phyloP scores from a whole-genome alignment of 2,797 vertebrate genomes.

The Lateolabrax maculatus region DNA sequence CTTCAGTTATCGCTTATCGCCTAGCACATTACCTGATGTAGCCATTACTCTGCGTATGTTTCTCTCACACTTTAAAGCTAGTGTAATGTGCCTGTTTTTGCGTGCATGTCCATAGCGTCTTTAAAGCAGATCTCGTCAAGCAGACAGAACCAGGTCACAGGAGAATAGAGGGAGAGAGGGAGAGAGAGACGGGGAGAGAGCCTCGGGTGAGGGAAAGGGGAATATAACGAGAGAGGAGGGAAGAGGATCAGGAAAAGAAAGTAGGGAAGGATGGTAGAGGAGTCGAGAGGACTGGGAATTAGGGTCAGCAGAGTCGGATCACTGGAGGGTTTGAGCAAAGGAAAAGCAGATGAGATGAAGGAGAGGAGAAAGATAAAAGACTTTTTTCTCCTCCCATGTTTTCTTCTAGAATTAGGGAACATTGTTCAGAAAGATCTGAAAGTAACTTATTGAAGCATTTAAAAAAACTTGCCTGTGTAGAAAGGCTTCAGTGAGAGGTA shows the following conservation, averaged over 20 bases:
- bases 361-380: conserved; percentile 1
- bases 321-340: conserved; percentile 1
- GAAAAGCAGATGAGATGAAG: conserved; percentile 17
- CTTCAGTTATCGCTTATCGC: background rate
- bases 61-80: conserved; percentile 33
- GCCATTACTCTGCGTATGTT: background rate
- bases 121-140: conserved; percentile 77
- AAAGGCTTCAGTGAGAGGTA: background rate
- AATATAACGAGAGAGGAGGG: conserved; percentile 53
- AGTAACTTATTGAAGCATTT: background rate
- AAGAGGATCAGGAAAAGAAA: conserved; percentile 30
- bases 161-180: conserved; percentile 73
- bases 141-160: conserved; percentile 84
- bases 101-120: conserved; percentile 67
- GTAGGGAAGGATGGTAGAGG: conserved; percentile 30
- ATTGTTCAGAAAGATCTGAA: background rate
- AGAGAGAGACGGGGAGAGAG: conserved; percentile 36
- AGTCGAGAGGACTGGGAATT: conserved; percentile 34
- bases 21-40: background rate
- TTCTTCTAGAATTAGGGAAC: background rate
- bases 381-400: background rate
- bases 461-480: background rate
- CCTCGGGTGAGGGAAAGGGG: conserved; percentile 59
- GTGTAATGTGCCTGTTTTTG: conserved; percentile 51
- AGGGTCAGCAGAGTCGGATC: conserved; percentile 44